These are phyloP conservation scores for Corythoichthys intestinalis DNA, from an alignment of 2,113 vertebrate genomes.

Conservation along the genomic window DNA sequence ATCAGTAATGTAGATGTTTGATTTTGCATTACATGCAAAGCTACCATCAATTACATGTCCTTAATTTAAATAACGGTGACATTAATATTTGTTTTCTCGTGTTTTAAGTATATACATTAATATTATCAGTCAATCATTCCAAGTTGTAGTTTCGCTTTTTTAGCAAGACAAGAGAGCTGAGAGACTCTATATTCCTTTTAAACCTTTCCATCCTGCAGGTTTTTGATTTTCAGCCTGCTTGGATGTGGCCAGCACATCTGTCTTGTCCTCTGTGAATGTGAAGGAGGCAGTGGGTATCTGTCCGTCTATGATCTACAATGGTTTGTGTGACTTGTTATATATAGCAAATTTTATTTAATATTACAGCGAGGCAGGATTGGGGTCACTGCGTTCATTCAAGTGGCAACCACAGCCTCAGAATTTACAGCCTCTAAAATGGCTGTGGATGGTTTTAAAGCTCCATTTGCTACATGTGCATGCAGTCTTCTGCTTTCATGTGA, in stretches of 20 bases:
- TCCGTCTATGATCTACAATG: background rate
- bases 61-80: too few species aligned
- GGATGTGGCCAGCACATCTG: background rate
- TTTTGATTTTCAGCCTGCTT: background rate
- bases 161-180: too few species aligned
- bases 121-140: too few species aligned
- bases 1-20: too few species aligned
- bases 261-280: background rate
- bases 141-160: too few species aligned
- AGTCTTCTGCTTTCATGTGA: background rate
- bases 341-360: background rate
- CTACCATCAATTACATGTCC: too few species aligned
- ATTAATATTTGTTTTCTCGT: too few species aligned
- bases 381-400: conserved; percentile 3
- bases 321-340: background rate
- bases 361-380: background rate
- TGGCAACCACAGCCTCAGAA: background rate
- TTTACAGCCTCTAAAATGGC: background rate
- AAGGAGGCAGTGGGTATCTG: background rate
- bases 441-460: background rate
- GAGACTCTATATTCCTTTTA: too few species aligned
- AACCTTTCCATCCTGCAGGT: too few species aligned
- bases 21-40: too few species aligned
- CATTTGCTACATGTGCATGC: background rate
- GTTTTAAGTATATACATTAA: too few species aligned